A percentile compares a stretch with the other conserved stretches of the same genome.
Conservation (phyloP, 2,888 invertebrate genomes). For the Oxytorus armatus region DNA sequence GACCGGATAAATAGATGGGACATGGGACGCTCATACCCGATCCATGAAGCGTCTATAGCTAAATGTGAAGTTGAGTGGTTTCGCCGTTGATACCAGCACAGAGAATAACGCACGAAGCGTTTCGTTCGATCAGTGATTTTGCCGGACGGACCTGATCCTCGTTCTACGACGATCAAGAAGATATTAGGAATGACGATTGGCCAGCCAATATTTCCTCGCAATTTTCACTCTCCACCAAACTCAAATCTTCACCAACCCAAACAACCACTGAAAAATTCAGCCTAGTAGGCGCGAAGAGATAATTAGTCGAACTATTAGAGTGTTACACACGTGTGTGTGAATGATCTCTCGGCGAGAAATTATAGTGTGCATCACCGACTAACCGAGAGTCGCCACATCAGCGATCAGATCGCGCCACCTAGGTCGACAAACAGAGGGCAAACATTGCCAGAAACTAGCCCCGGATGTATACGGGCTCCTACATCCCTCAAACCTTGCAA, state of each 20-base stretch:
- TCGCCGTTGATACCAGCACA: not conserved
- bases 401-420: no score
- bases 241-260: no score
- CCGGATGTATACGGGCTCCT: not conserved
- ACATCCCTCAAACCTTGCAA: constrained; percentile 35
- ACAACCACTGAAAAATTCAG: no score
- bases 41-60: not conserved
- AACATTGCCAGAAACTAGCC: constrained; percentile 8
- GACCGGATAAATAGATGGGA: constrained; percentile 10
- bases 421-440: not conserved
- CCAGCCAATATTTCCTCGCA: no score
- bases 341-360: not conserved
- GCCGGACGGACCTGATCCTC: constrained; percentile 36
- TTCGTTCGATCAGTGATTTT: constrained; percentile 44
- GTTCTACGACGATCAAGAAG: no score
- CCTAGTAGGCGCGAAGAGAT: no score
- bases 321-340: not conserved
- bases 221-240: no score
- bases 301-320: no score
- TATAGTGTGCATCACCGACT: constrained; percentile 1
- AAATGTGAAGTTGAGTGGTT: not conserved
- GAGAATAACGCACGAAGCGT: constrained; percentile 8
- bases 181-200: constrained; percentile 22
- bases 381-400: constrained; percentile 22
- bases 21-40: not conserved